These are phyloP conservation scores for Drosophila hawaiiensis DNA, from an alignment of 2,888 invertebrate species.

Conservation along the genomic window DNA sequence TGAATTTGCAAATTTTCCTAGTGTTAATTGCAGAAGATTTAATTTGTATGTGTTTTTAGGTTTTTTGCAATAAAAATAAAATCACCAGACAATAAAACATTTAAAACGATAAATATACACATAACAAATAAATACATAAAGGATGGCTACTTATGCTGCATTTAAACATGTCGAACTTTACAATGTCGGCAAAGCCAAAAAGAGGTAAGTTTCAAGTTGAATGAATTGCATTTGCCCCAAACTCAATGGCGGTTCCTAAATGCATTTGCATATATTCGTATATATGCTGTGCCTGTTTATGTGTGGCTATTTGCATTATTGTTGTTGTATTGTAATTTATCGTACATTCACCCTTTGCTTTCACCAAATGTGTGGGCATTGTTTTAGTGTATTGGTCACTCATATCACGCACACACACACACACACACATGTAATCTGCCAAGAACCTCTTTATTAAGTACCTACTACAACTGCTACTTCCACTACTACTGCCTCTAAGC, in stretches of 20 bases:
- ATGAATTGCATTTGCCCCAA: constrained; percentile 9
- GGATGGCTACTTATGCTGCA: constrained; percentile 96
- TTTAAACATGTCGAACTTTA: constrained; percentile 97
- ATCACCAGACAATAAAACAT: constrained; percentile 21
- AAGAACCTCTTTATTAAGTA: constrained; percentile 43
- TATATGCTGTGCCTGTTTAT: constrained; percentile 9
- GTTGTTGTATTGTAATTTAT: constrained; percentile 54
- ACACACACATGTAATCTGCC: constrained; percentile 28
- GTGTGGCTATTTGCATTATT: constrained; percentile 9
- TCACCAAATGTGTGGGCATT: constrained; percentile 30
- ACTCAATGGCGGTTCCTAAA: constrained; percentile 4
- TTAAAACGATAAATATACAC: constrained; percentile 17
- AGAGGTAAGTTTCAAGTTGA: constrained; percentile 88
- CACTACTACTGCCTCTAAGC: constrained; percentile 16
- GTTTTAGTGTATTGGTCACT: constrained; percentile 31
- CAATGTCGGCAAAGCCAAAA: constrained; percentile 97
- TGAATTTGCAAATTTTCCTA: constrained; percentile 46
- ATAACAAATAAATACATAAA: constrained; percentile 26
- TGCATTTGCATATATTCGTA: constrained; percentile 5
- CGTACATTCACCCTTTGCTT: constrained; percentile 67
- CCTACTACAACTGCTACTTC: background rate
- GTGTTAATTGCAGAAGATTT: constrained; percentile 3
- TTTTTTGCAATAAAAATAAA: constrained; percentile 48
- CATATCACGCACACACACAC: background rate
- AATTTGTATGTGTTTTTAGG: constrained; percentile 50